These are phyloP conservation scores for Hyperoplus lanceolatus DNA, from an alignment of 2,797 vertebrate genomes.

Conservation along the genomic window DNA sequence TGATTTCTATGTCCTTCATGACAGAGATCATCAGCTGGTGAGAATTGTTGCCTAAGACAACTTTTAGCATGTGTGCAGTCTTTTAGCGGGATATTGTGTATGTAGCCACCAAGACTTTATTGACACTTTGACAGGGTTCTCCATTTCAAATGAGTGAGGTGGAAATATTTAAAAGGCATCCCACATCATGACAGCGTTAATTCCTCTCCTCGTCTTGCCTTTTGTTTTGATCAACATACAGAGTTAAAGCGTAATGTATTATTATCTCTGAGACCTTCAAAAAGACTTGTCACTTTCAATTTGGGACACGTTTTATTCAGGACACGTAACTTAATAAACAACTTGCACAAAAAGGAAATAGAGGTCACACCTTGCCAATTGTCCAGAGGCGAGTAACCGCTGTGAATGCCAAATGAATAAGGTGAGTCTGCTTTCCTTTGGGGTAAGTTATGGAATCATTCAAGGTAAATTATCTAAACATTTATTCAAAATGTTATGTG, in stretches of 20 bases:
- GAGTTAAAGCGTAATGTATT: neutral
- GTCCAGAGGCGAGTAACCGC: neutral
- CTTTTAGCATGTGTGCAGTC: no score
- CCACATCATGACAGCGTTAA: neutral
- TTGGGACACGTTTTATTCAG: conserved; percentile 4
- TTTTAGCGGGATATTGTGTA: no score
- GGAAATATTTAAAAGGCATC: neutral
- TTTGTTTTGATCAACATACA: neutral
- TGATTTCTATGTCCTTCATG: neutral
- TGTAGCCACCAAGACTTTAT: neutral
- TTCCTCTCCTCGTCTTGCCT: neutral
- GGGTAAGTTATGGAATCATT: neutral
- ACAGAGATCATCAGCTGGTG: neutral
- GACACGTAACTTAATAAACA: conserved; percentile 12
- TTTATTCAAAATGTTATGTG: conserved; percentile 1
- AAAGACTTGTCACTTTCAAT: neutral
- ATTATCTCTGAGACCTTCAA: neutral
- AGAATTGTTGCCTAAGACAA: neutral
- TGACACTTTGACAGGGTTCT: neutral
- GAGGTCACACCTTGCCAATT: conserved; percentile 15
- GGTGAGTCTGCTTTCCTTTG: neutral
- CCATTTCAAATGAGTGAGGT: neutral
- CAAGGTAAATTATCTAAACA: conserved; percentile 13
- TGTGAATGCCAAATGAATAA: conserved; percentile 5
- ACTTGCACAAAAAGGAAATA: conserved; percentile 9